Base-by-base conservation (phyloP, 2,797 vertebrate genomes). In the Anolis apletophallus region DNA sequence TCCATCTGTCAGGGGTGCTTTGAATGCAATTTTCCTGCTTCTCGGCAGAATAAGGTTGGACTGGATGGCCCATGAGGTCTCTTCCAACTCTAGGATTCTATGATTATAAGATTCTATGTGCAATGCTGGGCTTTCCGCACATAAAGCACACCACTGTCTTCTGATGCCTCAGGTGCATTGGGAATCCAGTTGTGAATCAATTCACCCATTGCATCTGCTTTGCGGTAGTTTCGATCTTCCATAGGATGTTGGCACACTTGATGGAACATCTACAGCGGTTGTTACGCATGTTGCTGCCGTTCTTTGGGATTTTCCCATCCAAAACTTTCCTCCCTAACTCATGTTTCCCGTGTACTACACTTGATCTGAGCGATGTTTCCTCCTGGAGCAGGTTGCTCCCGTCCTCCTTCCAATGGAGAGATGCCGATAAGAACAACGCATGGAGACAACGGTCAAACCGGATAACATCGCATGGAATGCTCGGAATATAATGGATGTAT, bases 321-420 rank as follows among this genome's bases (percentile, higher is more conserved):
- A 72, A 87, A 90, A 84, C 88, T 90, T 90, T 88, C 11, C 68
- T 67, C 26, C 7, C 81, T 68, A 36, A 87, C 85, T 68, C 0
- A 0, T 89, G 59, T 83, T 79, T 88, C 32, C 6, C 5, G 0
- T 83, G 69, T 91, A 78, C 73, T 87, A 81, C 73, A 80, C 76
- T 87, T 86, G 67, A 91, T 86, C 88, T 87, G 83, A 80, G 64
- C 76, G 29, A 55, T 68, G 64, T 85, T 92, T 91, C 89, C 91
- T 84, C 84, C 8, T 57, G 75, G 77, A 86, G 29, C 34, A 71
- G 73, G 16, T 80, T 88, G 79, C 34, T 85, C 7, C 19, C 84
- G 50, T 3, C n/a, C 12, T 86, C 77, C 67, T 84, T 67, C 54
- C 6, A 0, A 81, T 81, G 77, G 79, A 64, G 74, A 84, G 84